Conservation (phyloP, 1,140 invertebrate genomes). For the Anoplolepis gracilipes region DNA sequence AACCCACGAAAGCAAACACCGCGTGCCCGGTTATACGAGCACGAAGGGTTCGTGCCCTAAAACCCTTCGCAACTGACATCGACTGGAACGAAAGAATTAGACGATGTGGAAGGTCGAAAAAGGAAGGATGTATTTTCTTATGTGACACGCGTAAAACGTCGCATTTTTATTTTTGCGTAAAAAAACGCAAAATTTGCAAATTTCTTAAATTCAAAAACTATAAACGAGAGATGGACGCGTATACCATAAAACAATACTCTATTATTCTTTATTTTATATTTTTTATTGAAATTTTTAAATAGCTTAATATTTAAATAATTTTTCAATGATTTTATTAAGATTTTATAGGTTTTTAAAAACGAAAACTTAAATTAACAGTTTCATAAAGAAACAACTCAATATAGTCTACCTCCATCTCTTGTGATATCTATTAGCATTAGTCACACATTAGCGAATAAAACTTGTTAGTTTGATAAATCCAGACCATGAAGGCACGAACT, state of each 20-base stretch:
- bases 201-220: background rate
- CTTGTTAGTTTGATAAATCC: slow-evolving; percentile 70
- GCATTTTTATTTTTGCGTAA: background rate
- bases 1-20: slow-evolving; percentile 70
- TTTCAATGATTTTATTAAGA: background rate
- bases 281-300: background rate
- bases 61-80: slow-evolving; percentile 41
- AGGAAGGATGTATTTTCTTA: slow-evolving; percentile 5
- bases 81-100: slow-evolving; percentile 22
- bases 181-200: background rate
- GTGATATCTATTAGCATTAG: slow-evolving; percentile 16
- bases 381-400: background rate
- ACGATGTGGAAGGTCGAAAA: background rate
- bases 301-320: background rate
- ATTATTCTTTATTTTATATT: slow-evolving; percentile 7
- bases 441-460: slow-evolving; percentile 24
- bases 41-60: slow-evolving; percentile 43
- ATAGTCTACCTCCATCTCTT: background rate
- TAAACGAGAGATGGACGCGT: background rate
- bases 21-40: slow-evolving; percentile 46
- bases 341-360: background rate
- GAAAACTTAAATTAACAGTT: background rate
- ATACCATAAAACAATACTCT: background rate
- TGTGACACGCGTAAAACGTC: background rate
- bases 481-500: slow-evolving; percentile 70